These are phyloP conservation scores for Unio pictorum DNA, from an alignment of 2,888 invertebrate genomes.

Conservation along the genomic window DNA sequence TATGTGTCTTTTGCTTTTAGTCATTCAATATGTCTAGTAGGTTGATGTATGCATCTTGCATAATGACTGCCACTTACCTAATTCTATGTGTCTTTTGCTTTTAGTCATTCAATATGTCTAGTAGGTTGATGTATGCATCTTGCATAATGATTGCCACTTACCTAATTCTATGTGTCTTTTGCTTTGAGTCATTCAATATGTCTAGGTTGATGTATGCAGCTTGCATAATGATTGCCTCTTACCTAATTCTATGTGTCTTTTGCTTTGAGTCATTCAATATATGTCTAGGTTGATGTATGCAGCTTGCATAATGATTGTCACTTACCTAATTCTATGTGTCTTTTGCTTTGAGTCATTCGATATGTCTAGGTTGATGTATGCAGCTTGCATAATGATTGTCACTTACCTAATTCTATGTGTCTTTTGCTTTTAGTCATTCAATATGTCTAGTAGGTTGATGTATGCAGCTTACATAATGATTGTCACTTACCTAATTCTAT, in stretches of 20 bases:
- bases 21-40: slow-evolving; percentile 55
- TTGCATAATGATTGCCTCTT: no score
- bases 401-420: no score
- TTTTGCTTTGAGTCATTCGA: no score
- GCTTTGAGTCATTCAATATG: slow-evolving; percentile 51
- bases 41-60: slow-evolving; percentile 55
- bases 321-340: slow-evolving; percentile 60
- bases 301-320: slow-evolving; percentile 9
- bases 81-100: slow-evolving; percentile 59
- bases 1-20: slow-evolving; percentile 54
- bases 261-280: slow-evolving; percentile 54
- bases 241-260: slow-evolving; percentile 65
- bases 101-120: slow-evolving; percentile 56
- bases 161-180: slow-evolving; percentile 65
- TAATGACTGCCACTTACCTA: slow-evolving; percentile 42
- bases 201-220: slow-evolving; percentile 63
- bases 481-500: no score
- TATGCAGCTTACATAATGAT: no score
- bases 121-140: slow-evolving; percentile 60
- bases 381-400: no score
- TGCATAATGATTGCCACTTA: slow-evolving; percentile 9
- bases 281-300: slow-evolving; percentile 63
- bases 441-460: no score
- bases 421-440: no score
- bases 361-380: no score